These are phyloP conservation scores for Orestias chungarensis DNA, from an alignment of 2,797 vertebrate species.

Conservation along the genomic window DNA sequence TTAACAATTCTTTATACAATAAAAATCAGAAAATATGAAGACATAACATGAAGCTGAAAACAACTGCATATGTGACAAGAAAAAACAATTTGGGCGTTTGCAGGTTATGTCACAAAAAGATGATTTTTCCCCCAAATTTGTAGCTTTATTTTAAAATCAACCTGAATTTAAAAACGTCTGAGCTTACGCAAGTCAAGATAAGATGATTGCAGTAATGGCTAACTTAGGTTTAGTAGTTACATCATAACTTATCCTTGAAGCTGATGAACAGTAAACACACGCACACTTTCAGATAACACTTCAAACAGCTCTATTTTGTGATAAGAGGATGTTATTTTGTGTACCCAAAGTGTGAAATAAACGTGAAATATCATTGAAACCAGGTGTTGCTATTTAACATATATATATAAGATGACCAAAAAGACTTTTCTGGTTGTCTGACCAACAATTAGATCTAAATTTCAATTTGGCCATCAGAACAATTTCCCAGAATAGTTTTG, in stretches of 20 bases:
- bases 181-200: neutral
- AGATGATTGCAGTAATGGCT: neutral
- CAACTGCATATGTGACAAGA: too few relatives aligned
- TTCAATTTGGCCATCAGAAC: too few relatives aligned
- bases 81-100: too few relatives aligned
- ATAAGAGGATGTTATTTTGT: neutral
- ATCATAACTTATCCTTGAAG: neutral
- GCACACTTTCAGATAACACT: neutral
- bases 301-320: neutral
- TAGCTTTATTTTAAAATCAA: neutral
- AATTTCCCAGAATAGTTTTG: too few relatives aligned
- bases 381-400: too few relatives aligned
- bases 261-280: neutral
- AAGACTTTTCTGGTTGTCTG: neutral
- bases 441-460: neutral
- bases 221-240: neutral
- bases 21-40: neutral
- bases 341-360: neutral
- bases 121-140: too few relatives aligned
- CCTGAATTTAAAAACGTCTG: neutral
- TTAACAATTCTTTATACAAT: too few relatives aligned
- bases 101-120: too few relatives aligned
- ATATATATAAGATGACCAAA: neutral
- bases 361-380: neutral
- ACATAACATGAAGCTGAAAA: neutral